Conservation (phyloP, 2,888 invertebrate species). For the Altica lythri region DNA sequence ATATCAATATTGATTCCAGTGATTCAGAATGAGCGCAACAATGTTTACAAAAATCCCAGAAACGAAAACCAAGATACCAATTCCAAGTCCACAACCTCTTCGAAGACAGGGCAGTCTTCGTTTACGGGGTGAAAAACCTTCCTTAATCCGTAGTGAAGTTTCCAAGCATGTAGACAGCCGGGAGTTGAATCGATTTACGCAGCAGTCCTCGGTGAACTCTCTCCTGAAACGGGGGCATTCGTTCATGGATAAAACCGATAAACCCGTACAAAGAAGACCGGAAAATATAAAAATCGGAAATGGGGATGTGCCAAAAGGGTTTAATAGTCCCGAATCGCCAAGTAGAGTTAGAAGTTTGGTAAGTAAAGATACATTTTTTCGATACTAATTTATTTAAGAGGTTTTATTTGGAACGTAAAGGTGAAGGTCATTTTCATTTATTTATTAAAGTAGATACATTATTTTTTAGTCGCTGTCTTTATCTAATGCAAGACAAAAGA, state of each 20-base stretch:
- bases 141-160: constrained; percentile 17
- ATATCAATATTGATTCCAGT: too few species aligned
- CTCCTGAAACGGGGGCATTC: constrained; percentile 49
- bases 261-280: constrained; percentile 61
- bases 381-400: constrained; percentile 46
- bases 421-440: not conserved
- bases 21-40: constrained; percentile 28
- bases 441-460: constrained; percentile 16
- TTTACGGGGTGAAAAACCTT: constrained; percentile 35
- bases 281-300: constrained; percentile 51
- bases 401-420: too few species aligned
- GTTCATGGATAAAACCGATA: constrained; percentile 53
- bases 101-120: constrained; percentile 46
- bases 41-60: constrained; percentile 37
- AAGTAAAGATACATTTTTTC: constrained; percentile 49
- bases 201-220: constrained; percentile 36
- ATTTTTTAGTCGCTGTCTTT: constrained; percentile 56
- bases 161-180: constrained; percentile 38
- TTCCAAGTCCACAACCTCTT: constrained; percentile 42
- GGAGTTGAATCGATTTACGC: constrained; percentile 33
- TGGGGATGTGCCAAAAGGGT: constrained; percentile 22
- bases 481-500: constrained; percentile 48
- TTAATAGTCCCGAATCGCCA: constrained; percentile 49
- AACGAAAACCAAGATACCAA: constrained; percentile 40
- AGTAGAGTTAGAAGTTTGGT: constrained; percentile 61